These are phyloP conservation scores for Diprion similis DNA, from an alignment of 1,140 invertebrate species.

Conservation along the genomic window DNA sequence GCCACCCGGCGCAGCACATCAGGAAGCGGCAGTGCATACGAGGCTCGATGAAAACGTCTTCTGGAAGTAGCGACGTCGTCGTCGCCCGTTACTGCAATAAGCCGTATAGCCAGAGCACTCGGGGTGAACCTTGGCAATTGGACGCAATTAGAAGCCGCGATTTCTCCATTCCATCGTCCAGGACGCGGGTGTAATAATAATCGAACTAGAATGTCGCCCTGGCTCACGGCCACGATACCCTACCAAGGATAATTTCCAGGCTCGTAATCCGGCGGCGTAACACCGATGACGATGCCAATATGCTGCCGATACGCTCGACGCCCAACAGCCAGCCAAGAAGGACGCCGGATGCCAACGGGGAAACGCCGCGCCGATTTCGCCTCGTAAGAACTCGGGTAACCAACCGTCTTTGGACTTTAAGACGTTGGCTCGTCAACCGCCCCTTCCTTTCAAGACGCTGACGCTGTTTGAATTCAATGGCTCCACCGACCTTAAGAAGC, in stretches of 20 bases:
- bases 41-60: not conserved
- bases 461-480: slow-evolving; percentile 34
- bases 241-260: slow-evolving; percentile 47
- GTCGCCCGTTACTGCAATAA: too few relatives aligned
- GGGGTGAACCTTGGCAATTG: slow-evolving; percentile 56
- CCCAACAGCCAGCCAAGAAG: slow-evolving; percentile 48
- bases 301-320: slow-evolving; percentile 45
- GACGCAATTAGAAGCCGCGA: slow-evolving; percentile 55
- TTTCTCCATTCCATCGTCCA: too few relatives aligned
- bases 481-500: not conserved
- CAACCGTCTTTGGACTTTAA: not conserved
- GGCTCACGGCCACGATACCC: slow-evolving; percentile 16
- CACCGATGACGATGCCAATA: slow-evolving; percentile 49
- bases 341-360: not conserved
- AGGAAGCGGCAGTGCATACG: not conserved
- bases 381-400: too few relatives aligned
- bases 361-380: not conserved
- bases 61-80: not conserved
- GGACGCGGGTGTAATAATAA: too few relatives aligned
- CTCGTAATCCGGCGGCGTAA: slow-evolving; percentile 43
- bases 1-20: not conserved
- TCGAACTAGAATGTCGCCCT: too few relatives aligned
- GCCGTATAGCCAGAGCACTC: slow-evolving; percentile 16
- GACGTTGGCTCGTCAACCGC: not conserved
- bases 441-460: not conserved